Conservation (phyloP, 2,888 invertebrate species). For the Lithodes maja region DNA sequence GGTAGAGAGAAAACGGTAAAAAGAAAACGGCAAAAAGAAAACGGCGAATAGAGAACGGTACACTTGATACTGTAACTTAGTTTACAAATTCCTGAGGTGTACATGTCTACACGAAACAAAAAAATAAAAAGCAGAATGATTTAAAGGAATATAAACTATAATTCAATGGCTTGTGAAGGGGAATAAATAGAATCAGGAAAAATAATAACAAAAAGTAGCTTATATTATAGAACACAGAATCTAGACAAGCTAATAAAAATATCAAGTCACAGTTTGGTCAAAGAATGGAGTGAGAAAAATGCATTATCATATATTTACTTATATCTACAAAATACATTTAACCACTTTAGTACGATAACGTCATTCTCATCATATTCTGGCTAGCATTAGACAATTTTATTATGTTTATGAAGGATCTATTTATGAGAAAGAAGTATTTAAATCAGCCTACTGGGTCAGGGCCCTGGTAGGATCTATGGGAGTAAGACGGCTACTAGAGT, state of each 20-base stretch:
- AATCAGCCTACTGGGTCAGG: no score
- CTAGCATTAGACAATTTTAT: no score
- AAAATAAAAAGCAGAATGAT: constrained; percentile 7
- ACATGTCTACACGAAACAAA: constrained; percentile 39
- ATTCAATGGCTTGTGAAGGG: constrained; percentile 16
- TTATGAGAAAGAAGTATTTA: no score
- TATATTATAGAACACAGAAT: neutral
- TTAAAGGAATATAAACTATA: constrained; percentile 10
- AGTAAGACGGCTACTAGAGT: no score
- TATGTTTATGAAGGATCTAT: no score
- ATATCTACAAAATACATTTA: neutral
- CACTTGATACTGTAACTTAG: constrained; percentile 36
- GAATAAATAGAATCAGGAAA: constrained; percentile 17
- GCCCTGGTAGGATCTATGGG: no score
- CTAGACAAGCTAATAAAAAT: neutral
- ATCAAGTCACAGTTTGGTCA: neutral
- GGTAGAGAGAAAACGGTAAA: neutral
- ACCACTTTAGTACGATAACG: neutral
- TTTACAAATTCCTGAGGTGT: constrained; percentile 59
- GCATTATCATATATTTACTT: neutral
- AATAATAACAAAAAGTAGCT: neutral
- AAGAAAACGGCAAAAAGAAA: neutral
- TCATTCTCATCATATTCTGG: no score
- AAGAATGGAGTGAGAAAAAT: neutral
- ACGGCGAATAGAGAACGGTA: neutral